These are phyloP conservation scores for Irena cyanogastra DNA, from an alignment of 2,113 vertebrate genomes.

Conservation along the genomic window DNA sequence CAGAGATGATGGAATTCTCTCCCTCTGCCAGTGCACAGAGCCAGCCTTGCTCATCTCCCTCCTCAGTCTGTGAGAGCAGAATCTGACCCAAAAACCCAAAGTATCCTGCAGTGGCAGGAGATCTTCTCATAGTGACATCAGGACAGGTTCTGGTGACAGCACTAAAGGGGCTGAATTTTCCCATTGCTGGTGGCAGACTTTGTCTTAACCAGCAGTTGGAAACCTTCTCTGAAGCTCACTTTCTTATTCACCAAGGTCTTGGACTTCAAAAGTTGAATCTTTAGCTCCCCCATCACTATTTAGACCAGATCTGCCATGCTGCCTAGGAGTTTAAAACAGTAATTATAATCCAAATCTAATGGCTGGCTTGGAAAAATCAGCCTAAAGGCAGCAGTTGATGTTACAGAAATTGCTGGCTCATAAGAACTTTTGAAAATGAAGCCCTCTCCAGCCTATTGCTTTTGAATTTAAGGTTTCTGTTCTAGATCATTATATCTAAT, in stretches of 20 bases:
- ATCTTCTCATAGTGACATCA: neutral
- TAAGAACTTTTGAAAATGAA: neutral
- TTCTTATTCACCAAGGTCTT: neutral
- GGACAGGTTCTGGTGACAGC: neutral
- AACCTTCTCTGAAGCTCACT: neutral
- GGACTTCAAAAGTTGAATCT: neutral
- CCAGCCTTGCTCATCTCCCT: neutral
- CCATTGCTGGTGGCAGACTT: neutral
- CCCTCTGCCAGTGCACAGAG: neutral
- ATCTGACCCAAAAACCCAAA: neutral
- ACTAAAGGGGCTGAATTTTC: neutral
- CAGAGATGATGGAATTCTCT: neutral
- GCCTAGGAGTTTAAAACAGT: neutral
- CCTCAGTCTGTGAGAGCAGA: neutral
- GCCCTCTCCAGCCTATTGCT: neutral
- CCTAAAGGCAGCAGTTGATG: neutral
- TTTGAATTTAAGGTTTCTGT: neutral
- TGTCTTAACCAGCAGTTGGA: neutral
- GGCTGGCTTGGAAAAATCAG: neutral
- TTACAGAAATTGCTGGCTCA: neutral
- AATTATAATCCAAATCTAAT: neutral
- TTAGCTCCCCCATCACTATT: neutral
- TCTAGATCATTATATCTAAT: neutral
- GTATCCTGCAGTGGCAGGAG: neutral
- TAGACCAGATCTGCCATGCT: neutral